Base-by-base conservation (phyloP, 2,888 invertebrate genomes). In the Clostera curtula region DNA sequence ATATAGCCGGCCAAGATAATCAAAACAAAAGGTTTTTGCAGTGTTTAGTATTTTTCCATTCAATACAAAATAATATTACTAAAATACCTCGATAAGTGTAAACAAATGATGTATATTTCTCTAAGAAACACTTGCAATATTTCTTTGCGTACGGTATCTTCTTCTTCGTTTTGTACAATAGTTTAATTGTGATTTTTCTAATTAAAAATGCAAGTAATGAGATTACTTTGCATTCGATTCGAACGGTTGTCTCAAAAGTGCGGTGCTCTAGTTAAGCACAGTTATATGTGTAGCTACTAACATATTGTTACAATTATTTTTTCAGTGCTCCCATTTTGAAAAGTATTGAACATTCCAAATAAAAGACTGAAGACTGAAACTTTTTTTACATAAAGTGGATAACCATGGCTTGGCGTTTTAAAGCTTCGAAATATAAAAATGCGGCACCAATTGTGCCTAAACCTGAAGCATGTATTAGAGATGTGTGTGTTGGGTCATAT, bases 391-490 rank as follows among this genome's bases (percentile, higher is more conserved):
- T 38, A 49, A 65, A 68, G 65, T 74, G 67, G 61, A 60, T 57
- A 51, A 73, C 44, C 49, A 95, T 95, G 95, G 93, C 95, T 77
- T 95, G 95, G 93, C 88, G 96, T 80, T 97, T 97, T 85, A 97
- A 97, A 87, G 95, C 96, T 68, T 97, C 97, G 40, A 98, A 98
- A 80, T 98, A 95, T 82, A 98, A 97, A 88, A 98, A 98, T 91
- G 96, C 97, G 41, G 93, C 95, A 48, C 96, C 97, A 20, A 96
- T 96, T 61, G 92, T 96, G 59, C 96, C 97, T 18, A 97, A 97
- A 70, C 95, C 96, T 34, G 97, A 97, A 86, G 92, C 93, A 45
- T 91, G 93, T 85, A 88, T 93, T 45, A 88, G 94, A 47, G 97
- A 97, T 69, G 89, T 98, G 49, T 92, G 91, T 56, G 94, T 97